Evolutionary conservation across 2,888 invertebrate genomes (phyloP), one percentile per base, ranked within the genome.

Genomic region (Bhutanitis thaidina): DNA sequence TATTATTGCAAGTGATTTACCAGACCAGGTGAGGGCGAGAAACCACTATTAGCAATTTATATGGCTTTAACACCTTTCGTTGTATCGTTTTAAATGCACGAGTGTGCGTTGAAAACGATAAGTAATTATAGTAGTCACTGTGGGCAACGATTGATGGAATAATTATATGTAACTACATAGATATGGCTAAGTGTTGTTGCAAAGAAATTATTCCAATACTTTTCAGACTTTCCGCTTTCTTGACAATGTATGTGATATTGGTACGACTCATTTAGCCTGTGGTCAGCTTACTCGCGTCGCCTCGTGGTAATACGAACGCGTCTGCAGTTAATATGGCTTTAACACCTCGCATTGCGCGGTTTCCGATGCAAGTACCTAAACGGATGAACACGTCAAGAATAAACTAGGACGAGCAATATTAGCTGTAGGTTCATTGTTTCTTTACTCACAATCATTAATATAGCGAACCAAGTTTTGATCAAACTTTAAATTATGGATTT

Each of bases 211-310:
- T 20, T n/a, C n/a, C n/a, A n/a, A n/a, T n/a, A n/a, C n/a, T 5
- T 20, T 20, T 20, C 2, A 5, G 20, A 20, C 2, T 3, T 20
- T 20, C 20, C 20, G 5, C 20, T 46, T 30, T 35, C 41, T 48
- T 36, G 29, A 43, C 49, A 43, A 36, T 49, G 41, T 41, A n/a
- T 16, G 49, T 41, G 8, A 34, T 35, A 12, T 38, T 14, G 43
- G 39, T 34, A 45, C 50, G 45, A 51, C 51, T 51, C 51, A 51
- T 51, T 51, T 54, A 51, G 49, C 49, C 43, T 54, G 57, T 53
- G 57, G 57, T 57, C 45, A 37, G 54, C 51, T 55, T 55, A 56
- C 51, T 51, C 49, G 43, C 52, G 49, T 39, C 47, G 54, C 40
- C 16, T 49, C 53, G 52, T 25, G 38, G 45, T 51, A 51, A 51